phyloP scores from a whole-genome alignment of 92 coral and sea anemone species.

The Actinernus sp. region DNA sequence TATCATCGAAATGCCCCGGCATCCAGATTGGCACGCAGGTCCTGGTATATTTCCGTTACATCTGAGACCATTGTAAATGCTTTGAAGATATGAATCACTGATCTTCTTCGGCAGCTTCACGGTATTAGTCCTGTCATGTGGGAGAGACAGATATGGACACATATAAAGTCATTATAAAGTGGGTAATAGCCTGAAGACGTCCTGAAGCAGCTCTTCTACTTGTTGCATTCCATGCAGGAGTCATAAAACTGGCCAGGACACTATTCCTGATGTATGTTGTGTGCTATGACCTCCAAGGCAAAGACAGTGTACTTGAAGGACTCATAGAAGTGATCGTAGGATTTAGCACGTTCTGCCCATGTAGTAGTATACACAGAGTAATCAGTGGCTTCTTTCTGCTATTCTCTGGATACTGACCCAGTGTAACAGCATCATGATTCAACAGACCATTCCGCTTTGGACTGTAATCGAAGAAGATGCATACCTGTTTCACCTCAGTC shows the following conservation, averaged over 20 bases:
- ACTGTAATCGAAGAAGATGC: conserved; percentile 31
- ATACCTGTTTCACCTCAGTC: conserved; percentile 30
- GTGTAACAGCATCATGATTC: conserved; percentile 44
- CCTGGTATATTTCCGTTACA: too few species aligned
- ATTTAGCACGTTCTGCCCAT: conserved; percentile 28
- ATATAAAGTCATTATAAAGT: neutral
- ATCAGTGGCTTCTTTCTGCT: conserved; percentile 39
- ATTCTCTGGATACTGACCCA: conserved; percentile 50
- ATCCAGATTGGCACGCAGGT: too few species aligned
- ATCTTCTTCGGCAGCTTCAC: too few species aligned
- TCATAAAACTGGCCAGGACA: conserved; percentile 55
- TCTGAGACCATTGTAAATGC: too few species aligned
- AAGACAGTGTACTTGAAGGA: conserved; percentile 30
- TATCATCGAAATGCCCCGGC: too few species aligned
- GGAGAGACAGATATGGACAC: conserved; percentile 16
- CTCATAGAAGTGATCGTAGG: conserved; percentile 35
- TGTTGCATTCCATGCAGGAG: conserved; percentile 11
- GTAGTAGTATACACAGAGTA: conserved; percentile 26
- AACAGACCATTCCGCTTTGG: conserved; percentile 50
- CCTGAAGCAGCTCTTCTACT: conserved; percentile 7
- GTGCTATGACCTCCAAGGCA: conserved; percentile 49
- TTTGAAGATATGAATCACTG: too few species aligned
- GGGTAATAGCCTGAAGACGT: conserved; percentile 8
- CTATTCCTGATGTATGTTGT: conserved; percentile 48
- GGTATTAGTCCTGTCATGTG: too few species aligned